These are phyloP conservation scores for Pentamera pediparva DNA, from an alignment of 53 echinoderm and acorn worm genomes.

Conservation along the genomic window DNA sequence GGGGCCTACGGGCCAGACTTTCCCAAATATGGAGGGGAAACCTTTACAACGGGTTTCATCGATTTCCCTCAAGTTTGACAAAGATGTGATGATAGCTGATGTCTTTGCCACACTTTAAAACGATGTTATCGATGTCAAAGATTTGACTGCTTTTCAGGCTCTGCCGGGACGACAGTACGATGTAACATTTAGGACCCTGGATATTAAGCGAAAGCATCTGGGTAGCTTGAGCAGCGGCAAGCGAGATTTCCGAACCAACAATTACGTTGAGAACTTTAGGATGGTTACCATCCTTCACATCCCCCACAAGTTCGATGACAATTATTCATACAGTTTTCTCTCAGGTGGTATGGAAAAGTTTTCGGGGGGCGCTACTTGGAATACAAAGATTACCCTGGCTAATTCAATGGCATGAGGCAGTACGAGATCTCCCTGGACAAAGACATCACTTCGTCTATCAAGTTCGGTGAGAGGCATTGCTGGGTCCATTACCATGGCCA, in stretches of 20 bases:
- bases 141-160: background rate
- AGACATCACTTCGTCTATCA: too few relatives aligned
- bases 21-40: background rate
- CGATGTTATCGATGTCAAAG: background rate
- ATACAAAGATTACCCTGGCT: too few relatives aligned
- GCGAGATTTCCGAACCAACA: background rate
- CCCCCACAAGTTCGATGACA: too few relatives aligned
- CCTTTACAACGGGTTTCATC: background rate
- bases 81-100: background rate
- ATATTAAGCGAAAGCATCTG: background rate
- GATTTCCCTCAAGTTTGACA: too few relatives aligned
- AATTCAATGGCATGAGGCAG: background rate
- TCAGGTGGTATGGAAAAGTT: background rate
- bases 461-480: too few relatives aligned
- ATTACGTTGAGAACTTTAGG: background rate
- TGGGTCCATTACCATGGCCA: background rate
- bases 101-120: background rate
- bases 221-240: too few relatives aligned
- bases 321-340: background rate
- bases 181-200: background rate
- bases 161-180: background rate
- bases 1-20: background rate
- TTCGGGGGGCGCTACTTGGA: background rate
- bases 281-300: background rate
- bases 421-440: background rate